Evolutionary conservation across 2,888 invertebrate genomes (phyloP).

Genomic region (Nipponacmea schrenckii): DNA sequence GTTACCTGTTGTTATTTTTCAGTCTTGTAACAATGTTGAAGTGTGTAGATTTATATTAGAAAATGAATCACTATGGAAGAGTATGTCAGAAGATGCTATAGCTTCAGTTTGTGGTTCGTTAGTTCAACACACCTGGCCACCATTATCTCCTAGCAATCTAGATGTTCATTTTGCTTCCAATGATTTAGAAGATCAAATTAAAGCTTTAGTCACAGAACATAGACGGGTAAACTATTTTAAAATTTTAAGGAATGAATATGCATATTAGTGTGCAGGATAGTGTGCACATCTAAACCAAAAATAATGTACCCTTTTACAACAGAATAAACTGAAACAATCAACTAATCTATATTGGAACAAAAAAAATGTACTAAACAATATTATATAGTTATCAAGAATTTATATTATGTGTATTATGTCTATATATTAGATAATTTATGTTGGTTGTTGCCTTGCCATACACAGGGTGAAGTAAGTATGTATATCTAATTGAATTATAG

Average conservation of each 20-base stretch:
- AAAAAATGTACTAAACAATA: no score
- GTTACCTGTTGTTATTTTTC: slow-evolving; percentile 23
- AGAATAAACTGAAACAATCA: no score
- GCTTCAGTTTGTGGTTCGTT: slow-evolving; percentile 56
- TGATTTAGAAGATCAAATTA: slow-evolving; percentile 65
- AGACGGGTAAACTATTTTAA: slow-evolving; percentile 60
- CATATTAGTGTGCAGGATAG: no score
- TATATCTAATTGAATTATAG: slow-evolving; percentile 38
- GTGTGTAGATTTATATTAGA: slow-evolving; percentile 63
- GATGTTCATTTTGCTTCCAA: slow-evolving; percentile 61
- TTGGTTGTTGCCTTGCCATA: no score
- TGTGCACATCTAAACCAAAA: no score
- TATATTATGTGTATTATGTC: no score
- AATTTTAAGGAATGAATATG: neutral
- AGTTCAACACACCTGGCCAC: slow-evolving; percentile 56
- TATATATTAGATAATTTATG: no score
- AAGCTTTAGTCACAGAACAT: slow-evolving; percentile 59
- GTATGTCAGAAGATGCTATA: slow-evolving; percentile 67
- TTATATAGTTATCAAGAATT: no score
- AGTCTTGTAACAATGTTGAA: slow-evolving; percentile 64
- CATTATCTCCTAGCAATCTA: slow-evolving; percentile 52
- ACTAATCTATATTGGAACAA: no score
- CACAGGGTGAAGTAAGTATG: no score
- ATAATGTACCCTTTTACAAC: no score
- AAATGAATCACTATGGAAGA: slow-evolving; percentile 66